Base-by-base conservation (phyloP, 2,888 invertebrate genomes). In the Rhorus exstirpatorius region DNA sequence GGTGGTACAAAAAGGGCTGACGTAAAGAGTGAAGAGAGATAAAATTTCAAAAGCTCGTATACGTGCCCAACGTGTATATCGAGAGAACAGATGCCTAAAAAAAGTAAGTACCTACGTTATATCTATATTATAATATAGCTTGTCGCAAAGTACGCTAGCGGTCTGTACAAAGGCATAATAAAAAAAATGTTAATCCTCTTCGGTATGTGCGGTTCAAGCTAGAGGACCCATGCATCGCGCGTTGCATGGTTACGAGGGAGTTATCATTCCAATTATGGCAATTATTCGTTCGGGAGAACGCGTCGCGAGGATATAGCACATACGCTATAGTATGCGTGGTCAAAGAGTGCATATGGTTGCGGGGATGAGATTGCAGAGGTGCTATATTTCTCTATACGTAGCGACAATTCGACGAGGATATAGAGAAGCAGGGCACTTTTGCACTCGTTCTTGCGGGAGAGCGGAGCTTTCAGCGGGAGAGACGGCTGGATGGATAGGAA, bases 191-290 rank as follows among this genome's bases (percentile, higher is more conserved):
- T n/a, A 3, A n/a, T 0, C 17, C 26, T 35, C 12, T 24, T 8
- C 8, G 38, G 38, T 38, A 38, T 4, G 17, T 4, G 17, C 1
- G 51, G 75, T 55, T 77, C 68, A 60, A 17, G 41, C 68, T n/a
- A 63, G 70, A 31, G 44, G 41, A 1, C 8, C 44, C 53, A 53
- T 61, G 70, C 46, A 68, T n/a, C n/a, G n/a, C n/a, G n/a, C n/a
- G n/a, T n/a, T n/a, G n/a, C n/a, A n/a, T n/a, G n/a, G n/a, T n/a
- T n/a, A n/a, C n/a, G n/a, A n/a, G n/a, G n/a, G n/a, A n/a, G n/a
- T 75, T 75, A 80, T 80, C 79, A 53, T 63, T 70, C 49, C 80
- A 80, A 80, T 80, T 80, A 80, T 63, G 80, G 49, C 75, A 76
- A 80, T 80, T 80, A 80, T 71, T 70, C 19, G 70, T 76, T 76